Conservation (phyloP, 2,113 vertebrate species). For the Prietella phreatophila region DNA sequence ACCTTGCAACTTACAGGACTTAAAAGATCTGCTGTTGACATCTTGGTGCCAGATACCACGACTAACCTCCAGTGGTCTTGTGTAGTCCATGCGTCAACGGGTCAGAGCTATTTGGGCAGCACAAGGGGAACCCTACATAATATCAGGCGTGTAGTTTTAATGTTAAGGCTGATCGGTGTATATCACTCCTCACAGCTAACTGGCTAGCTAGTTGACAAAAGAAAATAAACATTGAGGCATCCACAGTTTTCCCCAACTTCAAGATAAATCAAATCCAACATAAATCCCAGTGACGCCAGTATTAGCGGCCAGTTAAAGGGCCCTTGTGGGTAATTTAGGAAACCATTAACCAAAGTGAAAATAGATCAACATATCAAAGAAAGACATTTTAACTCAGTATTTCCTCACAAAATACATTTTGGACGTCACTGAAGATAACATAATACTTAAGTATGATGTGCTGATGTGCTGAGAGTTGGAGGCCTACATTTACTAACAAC, state of each 20-base stretch:
- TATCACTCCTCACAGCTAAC: neutral
- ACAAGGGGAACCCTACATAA: too few relatives aligned
- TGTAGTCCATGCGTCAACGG: too few relatives aligned
- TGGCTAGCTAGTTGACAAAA: neutral
- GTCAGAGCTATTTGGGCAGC: too few relatives aligned
- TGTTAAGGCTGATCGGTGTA: too few relatives aligned
- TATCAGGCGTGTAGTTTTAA: too few relatives aligned
- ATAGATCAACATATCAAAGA: neutral
- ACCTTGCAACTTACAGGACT: too few relatives aligned
- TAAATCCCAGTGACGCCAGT: too few relatives aligned
- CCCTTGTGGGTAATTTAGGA: neutral
- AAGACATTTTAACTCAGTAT: neutral
- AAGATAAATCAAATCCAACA: neutral
- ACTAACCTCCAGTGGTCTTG: too few relatives aligned
- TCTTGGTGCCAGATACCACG: too few relatives aligned
- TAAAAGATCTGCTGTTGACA: too few relatives aligned
- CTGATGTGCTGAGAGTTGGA: neutral
- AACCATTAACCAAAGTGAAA: neutral
- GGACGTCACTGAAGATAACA: neutral
- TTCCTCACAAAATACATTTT: neutral
- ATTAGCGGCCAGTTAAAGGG: neutral
- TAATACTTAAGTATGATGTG: neutral
- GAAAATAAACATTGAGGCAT: too few relatives aligned
- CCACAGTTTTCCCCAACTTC: too few relatives aligned
- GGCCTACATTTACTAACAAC: neutral